phyloP scores from a whole-genome alignment of 2,797 vertebrate species.

The Hemitrygon akajei region DNA sequence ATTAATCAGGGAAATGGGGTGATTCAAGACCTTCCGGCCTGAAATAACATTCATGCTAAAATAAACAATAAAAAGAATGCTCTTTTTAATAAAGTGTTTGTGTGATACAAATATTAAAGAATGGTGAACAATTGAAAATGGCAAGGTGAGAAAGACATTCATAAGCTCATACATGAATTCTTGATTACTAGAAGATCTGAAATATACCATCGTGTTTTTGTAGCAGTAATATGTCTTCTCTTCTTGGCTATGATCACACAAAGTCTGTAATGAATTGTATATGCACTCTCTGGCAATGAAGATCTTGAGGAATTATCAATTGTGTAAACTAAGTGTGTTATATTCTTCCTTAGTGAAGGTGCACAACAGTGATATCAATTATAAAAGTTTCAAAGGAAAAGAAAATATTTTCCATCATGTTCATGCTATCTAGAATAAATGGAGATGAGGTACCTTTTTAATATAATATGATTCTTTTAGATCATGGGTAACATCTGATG shows the following conservation, averaged over 20 bases:
- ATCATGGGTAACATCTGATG: no score
- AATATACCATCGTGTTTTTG: neutral
- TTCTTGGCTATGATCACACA: neutral
- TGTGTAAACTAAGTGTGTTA: neutral
- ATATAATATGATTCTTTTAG: neutral
- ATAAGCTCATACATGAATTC: neutral
- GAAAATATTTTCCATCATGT: neutral
- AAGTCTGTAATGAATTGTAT: neutral
- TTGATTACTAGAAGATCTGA: neutral
- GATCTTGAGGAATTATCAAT: neutral
- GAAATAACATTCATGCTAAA: conserved; percentile 14
- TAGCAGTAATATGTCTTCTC: neutral
- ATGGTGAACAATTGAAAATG: neutral
- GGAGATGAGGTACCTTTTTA: neutral
- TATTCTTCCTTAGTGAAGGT: neutral
- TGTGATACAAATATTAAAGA: neutral
- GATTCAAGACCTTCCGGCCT: neutral
- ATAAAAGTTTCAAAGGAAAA: neutral
- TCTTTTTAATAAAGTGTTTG: neutral
- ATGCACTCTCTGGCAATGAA: neutral
- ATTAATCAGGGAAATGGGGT: conserved; percentile 37
- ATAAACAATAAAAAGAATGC: neutral
- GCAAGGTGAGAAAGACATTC: neutral
- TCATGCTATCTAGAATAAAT: neutral
- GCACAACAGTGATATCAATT: neutral